phyloP scores from a whole-genome alignment of 2,888 invertebrate genomes.

The Andrena haemorrhoa region DNA sequence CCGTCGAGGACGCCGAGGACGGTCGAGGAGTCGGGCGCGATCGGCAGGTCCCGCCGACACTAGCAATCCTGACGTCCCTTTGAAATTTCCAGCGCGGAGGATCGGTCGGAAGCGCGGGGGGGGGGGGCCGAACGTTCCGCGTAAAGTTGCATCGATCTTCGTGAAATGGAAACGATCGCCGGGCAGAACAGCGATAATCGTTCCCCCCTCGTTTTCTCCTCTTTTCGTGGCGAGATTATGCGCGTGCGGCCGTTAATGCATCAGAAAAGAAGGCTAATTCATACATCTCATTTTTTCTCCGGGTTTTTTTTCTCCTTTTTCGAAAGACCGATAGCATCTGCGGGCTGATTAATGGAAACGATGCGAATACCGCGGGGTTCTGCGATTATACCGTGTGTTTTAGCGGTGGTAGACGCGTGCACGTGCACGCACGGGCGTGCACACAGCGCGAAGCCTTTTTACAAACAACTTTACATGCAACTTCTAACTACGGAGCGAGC shows the following conservation, averaged over 20 bases:
- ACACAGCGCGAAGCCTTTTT: slow-evolving; percentile 55
- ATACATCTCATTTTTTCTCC: slow-evolving; percentile 31
- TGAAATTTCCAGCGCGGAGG: not conserved
- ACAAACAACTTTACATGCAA: slow-evolving; percentile 70
- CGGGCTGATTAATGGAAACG: slow-evolving; percentile 70
- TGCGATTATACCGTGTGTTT: slow-evolving; percentile 59
- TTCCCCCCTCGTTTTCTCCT: slow-evolving; percentile 18
- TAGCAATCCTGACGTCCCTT: too few species aligned
- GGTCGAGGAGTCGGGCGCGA: not conserved
- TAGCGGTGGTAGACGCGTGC: slow-evolving; percentile 27
- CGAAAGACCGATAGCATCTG: slow-evolving; percentile 61
- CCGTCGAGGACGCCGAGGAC: slow-evolving; percentile 1
- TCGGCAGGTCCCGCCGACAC: too few species aligned
- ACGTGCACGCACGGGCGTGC: slow-evolving; percentile 12
- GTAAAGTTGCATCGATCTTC: not conserved
- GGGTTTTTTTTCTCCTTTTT: slow-evolving; percentile 8
- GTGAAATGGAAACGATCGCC: not conserved
- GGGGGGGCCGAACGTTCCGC: not conserved
- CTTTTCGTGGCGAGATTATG: slow-evolving; percentile 2
- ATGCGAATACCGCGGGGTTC: slow-evolving; percentile 64
- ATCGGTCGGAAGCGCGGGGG: not conserved
- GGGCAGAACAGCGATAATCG: slow-evolving; percentile 8
- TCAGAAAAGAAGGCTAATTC: slow-evolving; percentile 56
- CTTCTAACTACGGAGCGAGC: slow-evolving; percentile 56
- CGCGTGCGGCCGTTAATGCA: slow-evolving; percentile 34